Conservation (phyloP, 2,113 vertebrate species). For the Junco hyemalis region DNA sequence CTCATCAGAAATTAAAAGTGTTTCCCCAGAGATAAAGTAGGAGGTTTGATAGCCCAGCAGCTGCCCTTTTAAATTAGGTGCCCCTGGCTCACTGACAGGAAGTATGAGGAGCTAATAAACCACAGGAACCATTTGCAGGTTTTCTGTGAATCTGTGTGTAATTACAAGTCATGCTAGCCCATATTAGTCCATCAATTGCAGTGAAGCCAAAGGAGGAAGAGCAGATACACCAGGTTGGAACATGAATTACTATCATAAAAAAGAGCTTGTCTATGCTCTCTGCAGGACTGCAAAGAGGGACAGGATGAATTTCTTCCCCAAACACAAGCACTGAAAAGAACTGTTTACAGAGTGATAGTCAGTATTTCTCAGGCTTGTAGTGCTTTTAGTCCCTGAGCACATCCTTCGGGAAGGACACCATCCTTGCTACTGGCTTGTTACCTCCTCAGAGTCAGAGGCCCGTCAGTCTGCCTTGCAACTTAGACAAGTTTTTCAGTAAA, state of each 20-base stretch:
- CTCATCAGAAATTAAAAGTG: neutral
- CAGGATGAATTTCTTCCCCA: neutral
- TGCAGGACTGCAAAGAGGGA: neutral
- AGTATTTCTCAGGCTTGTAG: neutral
- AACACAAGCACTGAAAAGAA: neutral
- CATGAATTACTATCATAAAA: fast-evolving
- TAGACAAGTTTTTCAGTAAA: neutral
- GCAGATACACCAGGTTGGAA: neutral
- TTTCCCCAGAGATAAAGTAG: neutral
- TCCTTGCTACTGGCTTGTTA: neutral
- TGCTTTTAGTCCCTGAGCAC: neutral
- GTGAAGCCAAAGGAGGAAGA: neutral
- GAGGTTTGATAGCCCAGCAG: neutral
- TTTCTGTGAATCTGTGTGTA: neutral
- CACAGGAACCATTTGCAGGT: neutral
- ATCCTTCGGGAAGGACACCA: neutral
- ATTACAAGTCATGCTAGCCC: neutral
- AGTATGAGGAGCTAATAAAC: neutral
- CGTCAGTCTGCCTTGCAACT: neutral
- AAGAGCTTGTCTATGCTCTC: neutral
- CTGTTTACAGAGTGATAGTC: neutral
- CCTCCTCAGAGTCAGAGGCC: neutral
- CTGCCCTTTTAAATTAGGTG: neutral
- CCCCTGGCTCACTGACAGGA: neutral
- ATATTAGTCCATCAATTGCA: neutral